phyloP scores from a whole-genome alignment of 2,888 invertebrate species.

The Ellobium chinense region DNA sequence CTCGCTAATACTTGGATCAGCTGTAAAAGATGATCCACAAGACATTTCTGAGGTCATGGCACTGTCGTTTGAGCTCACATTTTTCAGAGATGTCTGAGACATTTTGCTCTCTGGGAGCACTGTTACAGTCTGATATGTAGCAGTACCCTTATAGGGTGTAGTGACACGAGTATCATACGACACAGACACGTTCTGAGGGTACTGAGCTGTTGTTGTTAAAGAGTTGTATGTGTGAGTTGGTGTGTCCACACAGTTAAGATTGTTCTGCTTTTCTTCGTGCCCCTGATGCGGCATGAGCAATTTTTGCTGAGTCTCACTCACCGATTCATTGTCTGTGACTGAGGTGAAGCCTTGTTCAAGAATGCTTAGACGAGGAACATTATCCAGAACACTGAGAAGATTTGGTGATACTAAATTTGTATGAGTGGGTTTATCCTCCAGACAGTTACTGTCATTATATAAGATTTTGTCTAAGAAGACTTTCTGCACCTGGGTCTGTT shows the following conservation, averaged over 20 bases:
- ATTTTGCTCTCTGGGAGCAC: neutral
- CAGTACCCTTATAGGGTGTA: neutral
- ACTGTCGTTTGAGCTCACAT: neutral
- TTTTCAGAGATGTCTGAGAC: neutral
- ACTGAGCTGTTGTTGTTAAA: neutral
- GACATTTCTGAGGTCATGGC: neutral
- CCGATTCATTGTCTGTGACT: neutral
- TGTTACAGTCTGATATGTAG: neutral
- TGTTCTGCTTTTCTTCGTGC: neutral
- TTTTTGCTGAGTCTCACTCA: neutral
- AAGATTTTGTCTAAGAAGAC: neutral
- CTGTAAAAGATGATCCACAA: no score
- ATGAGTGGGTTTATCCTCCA: neutral
- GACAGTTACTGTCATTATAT: neutral
- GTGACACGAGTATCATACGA: neutral
- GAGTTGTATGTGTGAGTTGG: neutral
- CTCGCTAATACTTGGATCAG: no score
- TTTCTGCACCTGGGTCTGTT: neutral
- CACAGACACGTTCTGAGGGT: slow-evolving; percentile 7
- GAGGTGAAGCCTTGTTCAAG: neutral
- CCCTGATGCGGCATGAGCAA: no score
- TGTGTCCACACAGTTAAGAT: neutral
- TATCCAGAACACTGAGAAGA: neutral
- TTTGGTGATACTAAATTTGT: neutral
- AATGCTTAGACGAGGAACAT: slow-evolving; percentile 2